Evolutionary conservation across 1,140 invertebrate genomes (phyloP).

Genomic region (Orchestia grillus): DNA sequence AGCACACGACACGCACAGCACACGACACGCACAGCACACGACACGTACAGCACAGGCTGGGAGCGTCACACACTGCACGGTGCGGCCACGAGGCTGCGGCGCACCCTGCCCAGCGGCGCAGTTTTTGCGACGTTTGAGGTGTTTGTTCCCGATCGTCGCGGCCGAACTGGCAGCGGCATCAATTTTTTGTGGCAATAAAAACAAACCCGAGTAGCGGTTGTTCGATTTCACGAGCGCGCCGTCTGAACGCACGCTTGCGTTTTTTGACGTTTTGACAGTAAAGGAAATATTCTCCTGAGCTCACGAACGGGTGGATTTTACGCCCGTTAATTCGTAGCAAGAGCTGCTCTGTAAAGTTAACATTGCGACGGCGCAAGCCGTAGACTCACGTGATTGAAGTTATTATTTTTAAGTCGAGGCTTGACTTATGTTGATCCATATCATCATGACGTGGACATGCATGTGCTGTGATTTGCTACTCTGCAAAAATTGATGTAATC

Average conservation of each 20-base stretch:
- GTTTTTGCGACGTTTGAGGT: constrained; percentile 9
- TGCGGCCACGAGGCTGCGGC: not conserved
- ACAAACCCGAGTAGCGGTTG: constrained; percentile 10
- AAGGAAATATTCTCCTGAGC: not conserved
- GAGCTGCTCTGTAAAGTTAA: not conserved
- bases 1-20: no score
- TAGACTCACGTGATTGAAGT: not conserved
- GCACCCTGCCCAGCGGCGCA: not conserved
- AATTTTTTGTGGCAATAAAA: constrained; percentile 26
- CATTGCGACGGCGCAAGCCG: not conserved
- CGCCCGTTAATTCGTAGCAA: not conserved
- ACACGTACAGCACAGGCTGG: no score
- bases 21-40: no score
- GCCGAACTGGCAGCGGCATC: constrained; percentile 30
- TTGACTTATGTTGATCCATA: not conserved
- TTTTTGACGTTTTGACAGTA: not conserved
- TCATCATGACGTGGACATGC: not conserved
- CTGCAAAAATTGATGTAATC: not conserved
- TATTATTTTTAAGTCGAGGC: no score
- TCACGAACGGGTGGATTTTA: not conserved
- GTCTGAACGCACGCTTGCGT: not conserved
- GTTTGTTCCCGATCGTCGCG: constrained; percentile 3
- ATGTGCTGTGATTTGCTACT: not conserved
- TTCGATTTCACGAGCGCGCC: constrained; percentile 3
- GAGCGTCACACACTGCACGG: no score